Percentiles rank a stretch among this genome's conserved stretches.
phyloP scores from a whole-genome alignment of 2,888 invertebrate species.

The Kryphioiulus occultus region DNA sequence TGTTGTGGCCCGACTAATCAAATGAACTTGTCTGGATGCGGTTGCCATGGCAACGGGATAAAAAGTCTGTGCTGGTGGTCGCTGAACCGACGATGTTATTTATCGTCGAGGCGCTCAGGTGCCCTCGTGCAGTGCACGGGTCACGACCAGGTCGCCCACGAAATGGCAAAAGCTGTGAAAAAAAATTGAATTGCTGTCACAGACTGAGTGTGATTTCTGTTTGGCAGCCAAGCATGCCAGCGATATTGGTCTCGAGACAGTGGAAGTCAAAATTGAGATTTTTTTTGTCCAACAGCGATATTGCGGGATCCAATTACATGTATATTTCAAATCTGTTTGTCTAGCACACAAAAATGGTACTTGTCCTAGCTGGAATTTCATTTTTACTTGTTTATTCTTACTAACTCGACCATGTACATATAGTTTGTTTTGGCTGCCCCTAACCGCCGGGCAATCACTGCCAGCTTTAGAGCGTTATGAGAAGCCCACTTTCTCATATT shows the following conservation, averaged over 20 bases:
- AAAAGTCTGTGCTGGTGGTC: background rate
- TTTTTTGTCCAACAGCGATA: background rate
- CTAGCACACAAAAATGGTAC: too few species aligned
- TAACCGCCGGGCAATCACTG: too few species aligned
- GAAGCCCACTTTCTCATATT: too few species aligned
- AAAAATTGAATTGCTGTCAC: background rate
- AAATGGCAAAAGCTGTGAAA: background rate
- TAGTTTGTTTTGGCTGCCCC: too few species aligned
- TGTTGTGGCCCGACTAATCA: background rate
- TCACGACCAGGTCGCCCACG: background rate
- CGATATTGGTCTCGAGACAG: background rate
- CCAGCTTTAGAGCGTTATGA: too few species aligned
- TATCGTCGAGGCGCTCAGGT: background rate
- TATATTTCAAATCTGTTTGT: too few species aligned
- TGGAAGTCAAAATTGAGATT: background rate
- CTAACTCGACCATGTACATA: too few species aligned
- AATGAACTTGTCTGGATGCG: slow-evolving; percentile 11
- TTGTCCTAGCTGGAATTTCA: too few species aligned
- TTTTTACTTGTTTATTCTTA: too few species aligned
- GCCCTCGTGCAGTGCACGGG: background rate
- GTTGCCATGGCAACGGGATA: background rate
- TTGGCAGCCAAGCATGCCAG: background rate
- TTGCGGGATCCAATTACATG: background rate
- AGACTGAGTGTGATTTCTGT: background rate
- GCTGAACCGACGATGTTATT: background rate